Evolutionary conservation across 2,888 invertebrate genomes (phyloP), one percentile per base, ranked within the genome.

Genomic region (Heliconius ethilla): DNA sequence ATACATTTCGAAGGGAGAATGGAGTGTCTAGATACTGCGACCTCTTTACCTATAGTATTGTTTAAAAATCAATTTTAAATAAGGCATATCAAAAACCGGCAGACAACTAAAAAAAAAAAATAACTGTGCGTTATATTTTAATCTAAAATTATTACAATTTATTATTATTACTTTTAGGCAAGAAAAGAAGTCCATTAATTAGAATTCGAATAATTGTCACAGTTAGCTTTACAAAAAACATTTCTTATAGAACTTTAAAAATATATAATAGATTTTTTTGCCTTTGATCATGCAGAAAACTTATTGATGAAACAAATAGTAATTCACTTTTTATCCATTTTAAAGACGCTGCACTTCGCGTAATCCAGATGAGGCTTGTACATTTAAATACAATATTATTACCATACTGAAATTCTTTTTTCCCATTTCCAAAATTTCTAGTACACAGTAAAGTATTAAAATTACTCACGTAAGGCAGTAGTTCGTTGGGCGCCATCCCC

Each of bases 401-500:
- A 45, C 15, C 1, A 45, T 45, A 55, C 6, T 55, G 22, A 55
- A 18, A 7, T 22, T 22, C 3, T 9, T 55, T 55, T 55, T 9
- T 22, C 22, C 9, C 3, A 55, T 55, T 55, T 9, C 9, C 55
- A 22, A 22, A 55, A 55, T 9, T 9, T 55, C 22, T 22, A 22
- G 22, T 22, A 22, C 7, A 22, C 55, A 55, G 1, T 55, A 55
- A 22, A 55, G 9, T 55, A 22, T 7, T 9, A 55, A 55, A 55
- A 22, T 29, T 59, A 96, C 97, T 97, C 94, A 99, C 99, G 89
- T 98, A 98, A 63, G 98, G 97, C 70, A 99, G 94, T 5, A 99
- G 95, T 89, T 98, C 98, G 84, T 96, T 97, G 15, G 99, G 99
- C n/a, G 99, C 98, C 97, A 99, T 98, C 77, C 99, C 99, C 22